Evolutionary conservation across 2,888 invertebrate genomes (phyloP).

Genomic region (Philopedon plagiatum): DNA sequence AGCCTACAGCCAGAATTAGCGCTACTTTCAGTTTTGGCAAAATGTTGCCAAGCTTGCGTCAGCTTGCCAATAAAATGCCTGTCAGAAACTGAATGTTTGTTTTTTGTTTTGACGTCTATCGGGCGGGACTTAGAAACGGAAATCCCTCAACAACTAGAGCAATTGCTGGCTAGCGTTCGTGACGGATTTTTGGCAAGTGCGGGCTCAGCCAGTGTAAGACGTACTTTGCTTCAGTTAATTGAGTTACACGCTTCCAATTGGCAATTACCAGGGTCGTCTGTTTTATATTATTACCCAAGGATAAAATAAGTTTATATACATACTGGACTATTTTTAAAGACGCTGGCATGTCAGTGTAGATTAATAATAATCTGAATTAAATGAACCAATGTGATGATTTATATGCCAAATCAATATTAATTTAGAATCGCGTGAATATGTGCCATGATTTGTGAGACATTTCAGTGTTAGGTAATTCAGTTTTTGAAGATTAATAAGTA

Average conservation of each 20-base stretch:
- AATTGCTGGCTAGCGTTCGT: conserved; percentile 83
- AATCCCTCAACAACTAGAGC: conserved; percentile 84
- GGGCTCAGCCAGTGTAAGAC: conserved; percentile 83
- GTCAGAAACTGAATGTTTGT: conserved; percentile 89
- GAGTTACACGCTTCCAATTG: conserved; percentile 92
- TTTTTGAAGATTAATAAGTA: neutral
- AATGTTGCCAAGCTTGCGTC: conserved; percentile 91
- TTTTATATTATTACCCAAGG: conserved; percentile 88
- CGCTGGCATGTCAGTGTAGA: conserved; percentile 6
- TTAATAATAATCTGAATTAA: conserved; percentile 22
- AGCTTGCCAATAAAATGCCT: conserved; percentile 85
- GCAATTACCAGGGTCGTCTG: conserved; percentile 91
- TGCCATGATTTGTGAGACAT: neutral
- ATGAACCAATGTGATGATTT: conserved; percentile 12
- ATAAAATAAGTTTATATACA: conserved; percentile 62
- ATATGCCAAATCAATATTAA: conserved; percentile 7
- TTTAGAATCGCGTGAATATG: neutral
- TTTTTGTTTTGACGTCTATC: conserved; percentile 90
- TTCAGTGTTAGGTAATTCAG: neutral
- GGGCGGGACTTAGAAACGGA: conserved; percentile 90
- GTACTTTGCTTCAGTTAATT: conserved; percentile 89
- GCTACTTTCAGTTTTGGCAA: conserved; percentile 86
- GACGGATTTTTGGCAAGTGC: conserved; percentile 87
- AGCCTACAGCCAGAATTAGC: conserved; percentile 81
- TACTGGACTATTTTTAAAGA: neutral